Conservation (phyloP, 2,888 invertebrate species). For the Tenthredo livida region DNA sequence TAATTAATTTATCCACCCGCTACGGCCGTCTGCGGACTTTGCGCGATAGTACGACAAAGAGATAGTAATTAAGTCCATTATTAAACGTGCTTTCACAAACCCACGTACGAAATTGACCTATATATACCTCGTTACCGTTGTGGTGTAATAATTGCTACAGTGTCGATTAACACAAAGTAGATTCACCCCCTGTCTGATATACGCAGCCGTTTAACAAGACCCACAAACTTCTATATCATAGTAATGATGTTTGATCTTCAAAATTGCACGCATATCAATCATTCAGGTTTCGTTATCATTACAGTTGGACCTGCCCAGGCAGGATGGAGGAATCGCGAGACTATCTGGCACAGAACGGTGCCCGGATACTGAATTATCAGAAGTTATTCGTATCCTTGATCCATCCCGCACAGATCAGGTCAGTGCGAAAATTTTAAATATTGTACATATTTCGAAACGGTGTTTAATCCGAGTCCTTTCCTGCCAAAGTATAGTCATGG, state of each 20-base stretch:
- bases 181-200: background rate
- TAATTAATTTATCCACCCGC: background rate
- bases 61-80: background rate
- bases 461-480: background rate
- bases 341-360: slow-evolving; percentile 50
- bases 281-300: background rate
- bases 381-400: slow-evolving; percentile 50
- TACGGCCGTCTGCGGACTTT: background rate
- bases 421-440: background rate
- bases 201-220: background rate
- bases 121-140: background rate
- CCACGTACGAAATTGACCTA: background rate
- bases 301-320: slow-evolving; percentile 48
- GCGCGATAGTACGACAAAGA: background rate
- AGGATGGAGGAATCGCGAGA: slow-evolving; percentile 47
- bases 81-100: background rate
- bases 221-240: background rate
- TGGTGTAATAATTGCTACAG: slow-evolving; percentile 1
- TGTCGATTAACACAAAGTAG: slow-evolving; percentile 9
- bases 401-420: slow-evolving; percentile 45
- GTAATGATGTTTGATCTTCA: background rate
- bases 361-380: slow-evolving; percentile 52
- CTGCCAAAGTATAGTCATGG: background rate
- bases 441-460: background rate
- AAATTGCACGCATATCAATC: background rate